These are phyloP conservation scores for Halcyon leucocephala DNA, from an alignment of 2,797 vertebrate genomes.

Conservation along the genomic window DNA sequence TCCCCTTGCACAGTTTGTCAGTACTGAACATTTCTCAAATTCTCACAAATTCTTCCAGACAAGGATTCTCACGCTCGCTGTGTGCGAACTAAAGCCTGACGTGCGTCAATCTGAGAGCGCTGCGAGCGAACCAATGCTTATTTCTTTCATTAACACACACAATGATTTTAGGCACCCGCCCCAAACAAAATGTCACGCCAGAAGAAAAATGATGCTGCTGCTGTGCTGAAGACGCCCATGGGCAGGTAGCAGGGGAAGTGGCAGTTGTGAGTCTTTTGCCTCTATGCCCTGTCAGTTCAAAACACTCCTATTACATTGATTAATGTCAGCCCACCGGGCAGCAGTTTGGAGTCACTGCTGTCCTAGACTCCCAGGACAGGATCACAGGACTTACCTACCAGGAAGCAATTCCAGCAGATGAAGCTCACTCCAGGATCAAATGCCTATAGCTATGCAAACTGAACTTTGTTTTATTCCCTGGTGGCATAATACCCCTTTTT, in stretches of 20 bases:
- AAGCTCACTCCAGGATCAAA: neutral
- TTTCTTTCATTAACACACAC: neutral
- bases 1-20: neutral
- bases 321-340: neutral
- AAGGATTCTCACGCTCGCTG: neutral
- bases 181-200: neutral
- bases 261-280: neutral
- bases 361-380: neutral
- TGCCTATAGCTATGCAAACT: neutral
- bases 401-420: neutral
- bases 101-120: fast-evolving
- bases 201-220: neutral
- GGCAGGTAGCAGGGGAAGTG: neutral
- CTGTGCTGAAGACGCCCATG: fast-evolving
- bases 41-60: neutral
- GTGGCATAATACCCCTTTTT: neutral
- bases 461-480: neutral
- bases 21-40: neutral
- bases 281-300: neutral
- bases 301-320: neutral
- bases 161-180: neutral
- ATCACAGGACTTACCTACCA: neutral
- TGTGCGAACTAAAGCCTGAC: neutral
- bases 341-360: neutral
- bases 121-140: neutral